A percentile compares a stretch with the other conserved stretches of the same genome.
Evolutionary conservation across 2,888 invertebrate genomes (phyloP).

Genomic region (Pharmacophagus antenor): DNA sequence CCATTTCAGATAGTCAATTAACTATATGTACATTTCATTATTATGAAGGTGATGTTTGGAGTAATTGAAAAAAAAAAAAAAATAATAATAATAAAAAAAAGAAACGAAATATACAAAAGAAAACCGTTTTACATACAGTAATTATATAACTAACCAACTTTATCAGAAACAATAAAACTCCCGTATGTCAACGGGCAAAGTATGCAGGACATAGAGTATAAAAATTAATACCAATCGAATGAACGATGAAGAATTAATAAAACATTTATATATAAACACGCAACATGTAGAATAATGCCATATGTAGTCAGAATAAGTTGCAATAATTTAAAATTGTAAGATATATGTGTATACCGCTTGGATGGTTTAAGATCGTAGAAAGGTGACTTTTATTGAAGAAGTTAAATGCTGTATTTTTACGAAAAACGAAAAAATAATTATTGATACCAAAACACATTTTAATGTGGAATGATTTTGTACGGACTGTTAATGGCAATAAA

Average conservation of each 20-base stretch:
- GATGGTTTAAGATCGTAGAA: too few relatives aligned
- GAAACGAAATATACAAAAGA: constrained; percentile 5
- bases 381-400: too few relatives aligned
- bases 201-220: not conserved
- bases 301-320: not conserved
- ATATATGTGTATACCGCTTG: not conserved
- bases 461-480: too few relatives aligned
- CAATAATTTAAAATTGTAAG: not conserved
- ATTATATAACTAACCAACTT: not conserved
- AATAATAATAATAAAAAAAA: constrained; percentile 2
- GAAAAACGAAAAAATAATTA: too few relatives aligned
- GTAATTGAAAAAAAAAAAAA: constrained; percentile 6
- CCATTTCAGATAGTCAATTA: constrained; percentile 42
- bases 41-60: constrained; percentile 35
- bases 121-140: not conserved
- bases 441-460: too few relatives aligned
- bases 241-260: not conserved
- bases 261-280: not conserved
- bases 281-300: not conserved
- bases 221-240: not conserved
- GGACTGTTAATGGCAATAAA: too few relatives aligned
- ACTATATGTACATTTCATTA: constrained; percentile 17
- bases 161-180: too few relatives aligned
- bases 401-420: too few relatives aligned
- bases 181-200: too few relatives aligned